A percentile compares a stretch with the other conserved stretches of the same genome.
phyloP scores from a whole-genome alignment of 1,140 invertebrate genomes.

The Diprion similis region DNA sequence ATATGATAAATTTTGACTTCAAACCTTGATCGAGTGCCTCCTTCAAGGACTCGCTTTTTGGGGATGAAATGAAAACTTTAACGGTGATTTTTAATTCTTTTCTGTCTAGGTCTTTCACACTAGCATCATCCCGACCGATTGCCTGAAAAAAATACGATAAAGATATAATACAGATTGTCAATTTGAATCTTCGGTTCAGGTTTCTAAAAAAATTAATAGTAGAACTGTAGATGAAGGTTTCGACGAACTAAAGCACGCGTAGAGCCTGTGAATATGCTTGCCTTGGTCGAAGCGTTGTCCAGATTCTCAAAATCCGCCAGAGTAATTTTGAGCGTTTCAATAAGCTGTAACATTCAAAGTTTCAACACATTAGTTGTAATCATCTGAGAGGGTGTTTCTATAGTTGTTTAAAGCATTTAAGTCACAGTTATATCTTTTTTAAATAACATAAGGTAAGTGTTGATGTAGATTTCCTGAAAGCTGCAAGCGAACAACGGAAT shows the following conservation, averaged over 20 bases:
- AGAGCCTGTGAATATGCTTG: constrained; percentile 38
- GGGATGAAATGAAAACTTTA: constrained; percentile 65
- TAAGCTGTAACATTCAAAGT: constrained; percentile 65
- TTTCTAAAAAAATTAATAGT: constrained; percentile 66
- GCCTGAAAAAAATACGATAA: constrained; percentile 31
- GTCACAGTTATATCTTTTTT: no score
- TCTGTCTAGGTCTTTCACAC: constrained; percentile 52
- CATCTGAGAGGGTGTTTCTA: no score
- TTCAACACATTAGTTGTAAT: constrained; percentile 3
- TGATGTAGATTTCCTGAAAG: no score
- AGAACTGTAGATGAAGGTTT: constrained; percentile 55
- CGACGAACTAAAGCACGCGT: constrained; percentile 43
- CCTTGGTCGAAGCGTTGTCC: constrained; percentile 35
- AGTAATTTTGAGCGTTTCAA: constrained; percentile 75
- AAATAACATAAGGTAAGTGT: no score
- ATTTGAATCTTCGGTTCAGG: constrained; percentile 66
- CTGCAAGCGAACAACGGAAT: no score
- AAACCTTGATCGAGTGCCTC: constrained; percentile 63
- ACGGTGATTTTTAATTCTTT: constrained; percentile 67
- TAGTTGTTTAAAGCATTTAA: no score
- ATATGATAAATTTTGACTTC: constrained; percentile 35
- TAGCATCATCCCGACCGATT: constrained; percentile 38
- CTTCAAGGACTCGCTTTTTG: constrained; percentile 53
- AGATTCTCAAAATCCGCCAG: constrained; percentile 62
- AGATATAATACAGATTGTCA: constrained; percentile 64